Evolutionary conservation across 2,113 vertebrate genomes (phyloP).

Genomic region (Picathartes gymnocephalus): DNA sequence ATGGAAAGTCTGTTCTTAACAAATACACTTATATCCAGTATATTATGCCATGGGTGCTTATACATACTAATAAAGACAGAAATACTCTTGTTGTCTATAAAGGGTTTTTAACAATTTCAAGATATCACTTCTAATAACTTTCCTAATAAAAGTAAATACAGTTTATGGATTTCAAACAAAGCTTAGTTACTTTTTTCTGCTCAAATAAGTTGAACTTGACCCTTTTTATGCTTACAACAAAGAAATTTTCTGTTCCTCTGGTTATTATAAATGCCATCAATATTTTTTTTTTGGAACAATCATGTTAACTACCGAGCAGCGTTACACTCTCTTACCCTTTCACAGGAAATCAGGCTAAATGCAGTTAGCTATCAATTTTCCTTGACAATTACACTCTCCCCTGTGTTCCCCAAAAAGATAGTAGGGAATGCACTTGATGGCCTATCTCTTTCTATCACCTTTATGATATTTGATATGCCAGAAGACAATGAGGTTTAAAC

Average conservation of each 20-base stretch:
- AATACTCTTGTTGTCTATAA: background rate
- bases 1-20: background rate
- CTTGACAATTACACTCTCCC: background rate
- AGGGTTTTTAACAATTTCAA: background rate
- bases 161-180: background rate
- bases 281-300: background rate
- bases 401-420: background rate
- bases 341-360: background rate
- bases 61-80: background rate
- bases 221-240: background rate
- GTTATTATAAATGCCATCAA: background rate
- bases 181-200: background rate
- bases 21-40: background rate
- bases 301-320: background rate
- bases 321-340: background rate
- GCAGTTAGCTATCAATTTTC: background rate
- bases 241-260: background rate
- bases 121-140: background rate
- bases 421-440: background rate
- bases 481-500: background rate
- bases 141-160: background rate
- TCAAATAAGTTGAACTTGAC: background rate
- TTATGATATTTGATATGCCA: background rate
- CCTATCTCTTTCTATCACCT: background rate
- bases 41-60: background rate